Conservation (phyloP, 2,888 invertebrate species). For the Hydropsyche betteni region DNA sequence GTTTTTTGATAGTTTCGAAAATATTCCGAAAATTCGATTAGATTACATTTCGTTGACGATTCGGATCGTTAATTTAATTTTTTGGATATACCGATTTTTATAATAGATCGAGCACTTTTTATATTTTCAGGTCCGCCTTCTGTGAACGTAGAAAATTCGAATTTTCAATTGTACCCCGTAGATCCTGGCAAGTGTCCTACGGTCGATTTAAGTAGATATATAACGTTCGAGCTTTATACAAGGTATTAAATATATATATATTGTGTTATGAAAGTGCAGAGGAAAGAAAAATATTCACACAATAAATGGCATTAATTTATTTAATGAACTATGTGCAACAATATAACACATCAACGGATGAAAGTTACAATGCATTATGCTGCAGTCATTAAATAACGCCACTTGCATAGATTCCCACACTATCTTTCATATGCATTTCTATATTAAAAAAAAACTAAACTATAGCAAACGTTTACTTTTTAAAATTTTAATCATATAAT, state of each 20-base stretch:
- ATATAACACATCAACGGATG: background rate
- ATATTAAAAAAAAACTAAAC: background rate
- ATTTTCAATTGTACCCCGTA: slow-evolving; percentile 68
- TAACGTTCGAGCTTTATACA: slow-evolving; percentile 67
- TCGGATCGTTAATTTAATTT: too few species aligned
- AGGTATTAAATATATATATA: slow-evolving; percentile 58
- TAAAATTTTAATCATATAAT: background rate
- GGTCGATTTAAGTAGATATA: slow-evolving; percentile 64
- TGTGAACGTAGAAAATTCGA: slow-evolving; percentile 66
- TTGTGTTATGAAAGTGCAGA: background rate
- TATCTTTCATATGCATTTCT: background rate
- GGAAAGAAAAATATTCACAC: background rate
- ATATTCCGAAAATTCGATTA: too few species aligned
- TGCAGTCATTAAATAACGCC: background rate
- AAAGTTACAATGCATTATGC: slow-evolving; percentile 12
- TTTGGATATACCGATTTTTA: too few species aligned
- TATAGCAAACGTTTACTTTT: background rate
- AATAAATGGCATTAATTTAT: background rate
- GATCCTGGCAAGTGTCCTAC: slow-evolving; percentile 67
- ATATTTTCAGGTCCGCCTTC: slow-evolving; percentile 66
- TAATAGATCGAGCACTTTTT: too few species aligned
- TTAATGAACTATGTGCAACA: background rate
- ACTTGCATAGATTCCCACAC: background rate
- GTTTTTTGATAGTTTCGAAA: too few species aligned
- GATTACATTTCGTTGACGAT: too few species aligned